phyloP scores from a whole-genome alignment of 2,888 invertebrate species.

The Macrophya alboannulata region DNA sequence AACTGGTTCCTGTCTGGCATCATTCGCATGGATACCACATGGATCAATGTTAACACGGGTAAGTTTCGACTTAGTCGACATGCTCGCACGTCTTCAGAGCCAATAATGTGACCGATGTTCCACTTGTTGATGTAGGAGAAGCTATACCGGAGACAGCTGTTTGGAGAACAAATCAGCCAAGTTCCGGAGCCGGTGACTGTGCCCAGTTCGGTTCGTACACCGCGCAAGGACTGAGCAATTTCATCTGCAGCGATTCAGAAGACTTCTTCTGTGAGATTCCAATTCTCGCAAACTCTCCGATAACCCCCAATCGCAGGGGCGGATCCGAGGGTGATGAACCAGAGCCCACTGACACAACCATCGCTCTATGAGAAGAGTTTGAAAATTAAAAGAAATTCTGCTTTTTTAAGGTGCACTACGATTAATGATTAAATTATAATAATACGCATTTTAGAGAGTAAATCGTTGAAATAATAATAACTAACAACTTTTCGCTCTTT shows the following conservation, averaged over 20 bases:
- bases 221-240: not conserved
- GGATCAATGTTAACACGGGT: not conserved
- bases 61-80: not conserved
- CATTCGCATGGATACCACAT: not conserved
- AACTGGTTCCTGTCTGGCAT: not conserved
- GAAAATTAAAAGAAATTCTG: too few species aligned
- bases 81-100: not conserved
- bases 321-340: too few species aligned
- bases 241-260: not conserved
- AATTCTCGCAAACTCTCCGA: not conserved
- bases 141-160: not conserved
- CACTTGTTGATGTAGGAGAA: not conserved
- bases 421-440: too few species aligned
- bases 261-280: not conserved
- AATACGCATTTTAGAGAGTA: too few species aligned
- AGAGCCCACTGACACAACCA: too few species aligned
- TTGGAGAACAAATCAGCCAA: not conserved
- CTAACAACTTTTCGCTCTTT: too few species aligned
- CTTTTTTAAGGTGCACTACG: too few species aligned
- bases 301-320: too few species aligned
- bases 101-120: not conserved
- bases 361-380: too few species aligned
- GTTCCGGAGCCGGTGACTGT: not conserved
- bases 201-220: not conserved
- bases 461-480: too few species aligned